Conservation (phyloP, 2,888 invertebrate species). For the Hydraecia micacea region DNA sequence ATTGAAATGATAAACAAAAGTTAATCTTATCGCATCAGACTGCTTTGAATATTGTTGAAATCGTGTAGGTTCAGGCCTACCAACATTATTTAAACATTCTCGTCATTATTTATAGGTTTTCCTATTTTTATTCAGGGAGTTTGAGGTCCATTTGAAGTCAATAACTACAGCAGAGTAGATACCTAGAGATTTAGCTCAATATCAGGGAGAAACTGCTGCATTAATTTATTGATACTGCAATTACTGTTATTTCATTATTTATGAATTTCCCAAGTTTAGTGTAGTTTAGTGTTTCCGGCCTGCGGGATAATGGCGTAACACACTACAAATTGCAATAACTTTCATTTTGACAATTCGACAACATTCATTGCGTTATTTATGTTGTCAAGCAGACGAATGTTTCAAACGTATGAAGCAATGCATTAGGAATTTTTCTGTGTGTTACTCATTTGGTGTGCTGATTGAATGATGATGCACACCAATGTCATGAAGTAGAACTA, state of each 20-base stretch:
- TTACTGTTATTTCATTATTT: neutral
- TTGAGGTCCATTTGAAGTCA: neutral
- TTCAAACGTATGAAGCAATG: neutral
- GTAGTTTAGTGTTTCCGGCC: neutral
- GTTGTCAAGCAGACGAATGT: neutral
- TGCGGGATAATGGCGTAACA: neutral
- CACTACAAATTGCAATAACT: neutral
- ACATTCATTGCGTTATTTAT: neutral
- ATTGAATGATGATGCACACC: neutral
- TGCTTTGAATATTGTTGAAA: neutral
- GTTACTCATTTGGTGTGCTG: neutral
- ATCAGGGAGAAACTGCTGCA: neutral
- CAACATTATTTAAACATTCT: neutral
- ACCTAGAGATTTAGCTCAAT: neutral
- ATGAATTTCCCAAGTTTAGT: neutral
- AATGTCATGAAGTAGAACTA: neutral
- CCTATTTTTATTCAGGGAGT: neutral
- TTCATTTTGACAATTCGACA: neutral
- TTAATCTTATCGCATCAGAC: neutral
- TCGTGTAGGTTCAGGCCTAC: neutral
- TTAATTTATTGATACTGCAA: neutral
- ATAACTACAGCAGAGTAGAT: neutral
- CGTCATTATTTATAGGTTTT: neutral
- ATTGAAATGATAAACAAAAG: conserved; percentile 2
- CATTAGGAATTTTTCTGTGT: neutral